Evolutionary conservation across 2,797 vertebrate species (phyloP), one percentile per base, ranked within the genome.

Genomic region (Antrozous pallidus): DNA sequence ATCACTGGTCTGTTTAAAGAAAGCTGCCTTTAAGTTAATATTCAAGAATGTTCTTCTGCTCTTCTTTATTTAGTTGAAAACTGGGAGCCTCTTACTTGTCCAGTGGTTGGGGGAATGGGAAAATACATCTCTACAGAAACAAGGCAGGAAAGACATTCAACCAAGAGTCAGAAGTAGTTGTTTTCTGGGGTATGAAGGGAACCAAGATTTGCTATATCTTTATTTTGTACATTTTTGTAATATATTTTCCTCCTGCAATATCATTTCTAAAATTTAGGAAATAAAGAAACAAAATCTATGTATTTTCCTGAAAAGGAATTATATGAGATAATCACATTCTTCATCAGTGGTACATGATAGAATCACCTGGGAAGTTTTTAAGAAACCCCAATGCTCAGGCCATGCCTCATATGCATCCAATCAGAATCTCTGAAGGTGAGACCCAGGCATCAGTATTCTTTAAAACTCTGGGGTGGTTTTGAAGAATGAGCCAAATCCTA

Each of bases 261-360:
- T 6, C 51, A 81, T 71, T 86, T 91, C n/a, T 67, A 88, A 93
- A 77, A 81, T 82, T 75, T 54, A 63, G 33, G 88, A 90, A 58
- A 61, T 42, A 51, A 67, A 47, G 22, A 20, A 71, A 67, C 16
- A 33, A 80, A 40, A 67, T 2, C 31, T 22, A 36, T n/a, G 3
- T 74, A 80, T 38, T 82, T 79, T 31, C 2, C 33, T 69, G 40
- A 67, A 84, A 83, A 91, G 28, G 28, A 80, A 63, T 77, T 28
- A 33, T 28, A 33, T 42, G 17, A 54, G 12, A 69, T 47, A 45
- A 69, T 86, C 38, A 78, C 7, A n/a, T 87, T 65, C 20, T 77
- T 77, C 61, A 90, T 28, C 31, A 82, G 26, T 58, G 63, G 5
- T 91, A 92, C 17, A 38, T 28, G 54, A 45, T 45, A 73, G 71